phyloP scores from a whole-genome alignment of 2,113 vertebrate genomes.

The Myrmecobius fasciatus region DNA sequence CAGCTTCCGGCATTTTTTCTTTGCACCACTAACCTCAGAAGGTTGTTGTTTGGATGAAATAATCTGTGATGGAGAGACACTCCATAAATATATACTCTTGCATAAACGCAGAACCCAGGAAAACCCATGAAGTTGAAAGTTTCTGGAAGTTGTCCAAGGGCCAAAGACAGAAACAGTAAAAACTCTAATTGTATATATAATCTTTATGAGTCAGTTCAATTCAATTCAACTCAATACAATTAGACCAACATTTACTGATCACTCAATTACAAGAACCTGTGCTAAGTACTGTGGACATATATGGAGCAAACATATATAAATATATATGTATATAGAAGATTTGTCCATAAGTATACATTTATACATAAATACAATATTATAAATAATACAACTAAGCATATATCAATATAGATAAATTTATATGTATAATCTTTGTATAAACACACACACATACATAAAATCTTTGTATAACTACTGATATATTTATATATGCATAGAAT shows the following conservation, averaged over 20 bases:
- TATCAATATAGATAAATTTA: not conserved
- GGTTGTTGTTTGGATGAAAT: conserved; percentile 48
- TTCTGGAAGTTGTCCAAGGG: conserved; percentile 57
- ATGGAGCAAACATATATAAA: not conserved
- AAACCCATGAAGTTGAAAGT: conserved; percentile 46
- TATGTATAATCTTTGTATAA: not conserved
- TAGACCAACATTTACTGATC: not conserved
- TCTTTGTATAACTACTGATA: not conserved
- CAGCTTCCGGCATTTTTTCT: conserved; percentile 67
- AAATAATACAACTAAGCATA: not conserved
- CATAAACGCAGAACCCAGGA: conserved; percentile 69
- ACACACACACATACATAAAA: not conserved
- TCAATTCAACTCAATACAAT: not conserved
- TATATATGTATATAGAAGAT: not conserved
- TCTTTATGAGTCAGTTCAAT: not conserved
- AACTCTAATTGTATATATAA: conserved; percentile 53
- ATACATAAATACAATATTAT: not conserved
- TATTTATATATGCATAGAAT: not conserved
- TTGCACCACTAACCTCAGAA: conserved; percentile 77
- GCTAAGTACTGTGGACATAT: not conserved
- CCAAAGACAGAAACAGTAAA: conserved; percentile 44
- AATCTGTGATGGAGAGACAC: conserved; percentile 1
- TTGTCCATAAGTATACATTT: not conserved
- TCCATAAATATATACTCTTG: conserved; percentile 31
- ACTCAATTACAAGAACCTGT: not conserved